Percentiles rank a stretch among this genome's conserved stretches.
Conservation (phyloP, 2,888 invertebrate genomes). For the Meliscaeva auricollis region DNA sequence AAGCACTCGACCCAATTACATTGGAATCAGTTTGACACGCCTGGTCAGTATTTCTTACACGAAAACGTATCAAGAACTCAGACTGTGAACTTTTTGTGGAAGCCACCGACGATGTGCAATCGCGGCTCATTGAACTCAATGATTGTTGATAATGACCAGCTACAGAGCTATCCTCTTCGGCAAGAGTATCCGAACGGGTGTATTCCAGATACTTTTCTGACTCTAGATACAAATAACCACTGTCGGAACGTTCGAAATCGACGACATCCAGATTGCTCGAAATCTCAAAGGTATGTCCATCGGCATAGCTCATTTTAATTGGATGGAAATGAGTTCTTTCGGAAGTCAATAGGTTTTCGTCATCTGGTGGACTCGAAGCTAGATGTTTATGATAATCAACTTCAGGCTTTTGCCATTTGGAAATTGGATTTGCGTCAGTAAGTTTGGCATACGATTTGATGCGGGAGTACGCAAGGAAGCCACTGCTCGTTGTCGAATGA, state of each 20-base stretch:
- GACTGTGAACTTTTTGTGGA: slow-evolving; percentile 59
- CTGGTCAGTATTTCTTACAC: slow-evolving; percentile 63
- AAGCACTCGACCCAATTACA: slow-evolving; percentile 42
- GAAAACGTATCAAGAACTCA: slow-evolving; percentile 67
- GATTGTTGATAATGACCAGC: slow-evolving; percentile 49
- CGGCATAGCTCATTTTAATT: slow-evolving; percentile 88
- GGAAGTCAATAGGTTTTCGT: slow-evolving; percentile 90
- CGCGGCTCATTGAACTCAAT: slow-evolving; percentile 42
- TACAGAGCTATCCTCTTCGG: slow-evolving; percentile 77
- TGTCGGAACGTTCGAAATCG: slow-evolving; percentile 88
- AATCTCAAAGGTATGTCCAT: slow-evolving; percentile 91
- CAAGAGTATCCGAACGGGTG: slow-evolving; percentile 78
- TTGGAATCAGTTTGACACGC: slow-evolving; percentile 65
- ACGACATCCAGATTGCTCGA: slow-evolving; percentile 87
- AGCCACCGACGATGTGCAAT: slow-evolving; percentile 51
- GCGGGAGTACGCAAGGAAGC: slow-evolving; percentile 79
- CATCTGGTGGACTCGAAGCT: slow-evolving; percentile 70
- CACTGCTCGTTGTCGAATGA: slow-evolving; percentile 79
- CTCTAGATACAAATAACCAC: slow-evolving; percentile 87
- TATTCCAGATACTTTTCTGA: slow-evolving; percentile 83
- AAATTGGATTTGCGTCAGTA: slow-evolving; percentile 49
- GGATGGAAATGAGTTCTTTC: slow-evolving; percentile 93
- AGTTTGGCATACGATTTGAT: slow-evolving; percentile 77
- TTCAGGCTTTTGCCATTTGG: slow-evolving; percentile 61
- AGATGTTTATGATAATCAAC: slow-evolving; percentile 55